Evolutionary conservation across 2,113 vertebrate species (phyloP), one percentile per base, ranked within the genome.

Genomic region (Laticauda laticaudata): DNA sequence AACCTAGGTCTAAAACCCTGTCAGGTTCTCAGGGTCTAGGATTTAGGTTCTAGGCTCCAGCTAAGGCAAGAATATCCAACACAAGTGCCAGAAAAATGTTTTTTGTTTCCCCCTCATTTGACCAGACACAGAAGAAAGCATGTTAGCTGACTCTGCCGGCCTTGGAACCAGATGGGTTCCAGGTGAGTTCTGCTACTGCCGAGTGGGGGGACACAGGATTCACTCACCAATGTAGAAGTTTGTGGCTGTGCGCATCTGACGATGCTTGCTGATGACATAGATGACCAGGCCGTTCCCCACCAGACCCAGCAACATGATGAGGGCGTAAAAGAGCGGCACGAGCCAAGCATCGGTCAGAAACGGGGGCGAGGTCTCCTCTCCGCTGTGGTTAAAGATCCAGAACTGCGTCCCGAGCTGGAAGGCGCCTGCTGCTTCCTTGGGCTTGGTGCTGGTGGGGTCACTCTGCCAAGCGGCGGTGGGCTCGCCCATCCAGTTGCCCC

Each of bases 191-290:
- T 43, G 20, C 34, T 21, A 9, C 75, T 81, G 3, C 34, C 5
- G 51, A 64, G 43, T 0, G 1, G 15, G 34, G 34, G 45, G 6
- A 9, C 53, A 18, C 23, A 20, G 7, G 45, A 8, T 3, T 59
- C 7, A 59, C 96, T 95, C 93, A 96, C 96, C 96, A 39, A 96
- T 96, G 92, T 96, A 96, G 92, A 95, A 96, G 90, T 96, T 96
- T 59, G 96, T 96, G 24, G 95, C 94, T 1, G 96, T 96, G 53
- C 95, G 93, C 95, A 96, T 95, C 91, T 95, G 94, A 64, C 94
- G 93, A 59, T 95, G 94, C 48, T 93, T 95, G 90, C 87, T 94
- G 89, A 96, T 91, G 51, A 96, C 95, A 45, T 94, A 96, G 69
- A 96, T 94, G 54, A 96, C 95, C 75, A 96, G 69, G 3, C 95